Conservation (phyloP, 2,888 invertebrate genomes). For the Macroteleia sp. region DNA sequence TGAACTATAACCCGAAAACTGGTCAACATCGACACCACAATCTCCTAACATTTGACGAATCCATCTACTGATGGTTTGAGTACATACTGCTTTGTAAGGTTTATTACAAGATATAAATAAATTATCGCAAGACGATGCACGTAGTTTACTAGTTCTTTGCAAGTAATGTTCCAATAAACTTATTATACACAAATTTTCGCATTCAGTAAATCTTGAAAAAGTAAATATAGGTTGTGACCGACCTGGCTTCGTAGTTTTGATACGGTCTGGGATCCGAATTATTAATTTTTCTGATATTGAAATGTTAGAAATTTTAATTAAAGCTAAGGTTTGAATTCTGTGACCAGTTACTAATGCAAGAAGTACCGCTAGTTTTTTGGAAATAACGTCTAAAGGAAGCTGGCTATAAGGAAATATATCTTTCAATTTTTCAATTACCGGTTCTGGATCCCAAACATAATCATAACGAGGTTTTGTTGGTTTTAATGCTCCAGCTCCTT, state of each 20-base stretch:
- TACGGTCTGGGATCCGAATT: background rate
- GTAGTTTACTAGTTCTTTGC: conserved; percentile 4
- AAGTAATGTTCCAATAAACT: conserved; percentile 22
- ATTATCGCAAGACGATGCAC: background rate
- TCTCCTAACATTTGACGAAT: background rate
- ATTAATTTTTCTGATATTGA: background rate
- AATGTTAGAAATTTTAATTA: too few species aligned
- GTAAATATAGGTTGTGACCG: conserved; percentile 32
- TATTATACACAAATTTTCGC: conserved; percentile 37
- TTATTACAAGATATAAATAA: conserved; percentile 43
- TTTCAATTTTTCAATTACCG: conserved; percentile 62
- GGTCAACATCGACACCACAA: background rate
- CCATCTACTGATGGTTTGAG: conserved; percentile 11
- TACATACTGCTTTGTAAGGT: conserved; percentile 20
- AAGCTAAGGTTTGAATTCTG: conserved; percentile 25
- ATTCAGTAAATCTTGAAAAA: conserved; percentile 27
- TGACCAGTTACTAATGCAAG: conserved; percentile 50
- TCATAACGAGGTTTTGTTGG: conserved; percentile 63
- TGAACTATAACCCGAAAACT: conserved; percentile 6
- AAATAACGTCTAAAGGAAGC: conserved; percentile 2
- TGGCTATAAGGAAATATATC: conserved; percentile 17
- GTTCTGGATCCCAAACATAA: conserved; percentile 67
- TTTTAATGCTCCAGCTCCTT: conserved; percentile 62
- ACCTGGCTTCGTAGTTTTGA: conserved; percentile 6
- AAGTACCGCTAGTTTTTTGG: conserved; percentile 52